These are phyloP conservation scores for Callospermophilus lateralis DNA, from an alignment of 2,113 vertebrate genomes.

Conservation along the genomic window DNA sequence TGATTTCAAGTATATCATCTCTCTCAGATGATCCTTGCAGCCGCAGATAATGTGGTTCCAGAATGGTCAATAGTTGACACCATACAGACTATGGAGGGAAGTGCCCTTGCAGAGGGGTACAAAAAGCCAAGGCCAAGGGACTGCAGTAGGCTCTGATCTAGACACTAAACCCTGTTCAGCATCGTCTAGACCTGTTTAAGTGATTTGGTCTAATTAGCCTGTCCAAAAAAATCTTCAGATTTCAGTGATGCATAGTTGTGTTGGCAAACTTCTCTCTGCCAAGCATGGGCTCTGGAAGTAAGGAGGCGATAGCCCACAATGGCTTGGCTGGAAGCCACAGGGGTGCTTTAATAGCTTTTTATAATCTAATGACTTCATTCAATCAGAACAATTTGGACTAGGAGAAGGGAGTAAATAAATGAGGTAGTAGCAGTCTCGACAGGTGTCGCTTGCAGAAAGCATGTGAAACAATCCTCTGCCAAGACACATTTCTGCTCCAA, in stretches of 20 bases:
- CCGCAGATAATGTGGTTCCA: neutral
- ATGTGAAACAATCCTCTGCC: slow-evolving; percentile 13
- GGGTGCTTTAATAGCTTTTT: slow-evolving; percentile 63
- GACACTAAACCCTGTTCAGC: neutral
- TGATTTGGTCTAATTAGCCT: slow-evolving; percentile 54
- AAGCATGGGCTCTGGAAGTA: slow-evolving; percentile 8
- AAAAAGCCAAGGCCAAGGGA: neutral
- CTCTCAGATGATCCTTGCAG: neutral
- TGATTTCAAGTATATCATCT: neutral
- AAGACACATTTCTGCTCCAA: neutral
- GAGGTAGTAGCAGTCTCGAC: slow-evolving; percentile 9
- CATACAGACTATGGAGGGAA: neutral
- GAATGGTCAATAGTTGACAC: neutral
- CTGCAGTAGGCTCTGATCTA: neutral
- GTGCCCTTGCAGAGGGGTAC: neutral
- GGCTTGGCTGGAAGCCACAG: slow-evolving; percentile 55
- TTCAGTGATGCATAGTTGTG: slow-evolving; percentile 28
- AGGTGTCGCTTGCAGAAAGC: neutral
- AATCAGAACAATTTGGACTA: slow-evolving; percentile 48
- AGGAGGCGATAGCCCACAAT: neutral
- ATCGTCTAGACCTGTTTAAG: slow-evolving; percentile 57
- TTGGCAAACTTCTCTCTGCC: slow-evolving; percentile 47
- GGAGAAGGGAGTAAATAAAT: slow-evolving; percentile 57
- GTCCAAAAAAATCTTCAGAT: slow-evolving; percentile 15
- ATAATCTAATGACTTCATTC: slow-evolving; percentile 60